phyloP scores from a whole-genome alignment of 2,113 vertebrate genomes.

The Otus sunia region DNA sequence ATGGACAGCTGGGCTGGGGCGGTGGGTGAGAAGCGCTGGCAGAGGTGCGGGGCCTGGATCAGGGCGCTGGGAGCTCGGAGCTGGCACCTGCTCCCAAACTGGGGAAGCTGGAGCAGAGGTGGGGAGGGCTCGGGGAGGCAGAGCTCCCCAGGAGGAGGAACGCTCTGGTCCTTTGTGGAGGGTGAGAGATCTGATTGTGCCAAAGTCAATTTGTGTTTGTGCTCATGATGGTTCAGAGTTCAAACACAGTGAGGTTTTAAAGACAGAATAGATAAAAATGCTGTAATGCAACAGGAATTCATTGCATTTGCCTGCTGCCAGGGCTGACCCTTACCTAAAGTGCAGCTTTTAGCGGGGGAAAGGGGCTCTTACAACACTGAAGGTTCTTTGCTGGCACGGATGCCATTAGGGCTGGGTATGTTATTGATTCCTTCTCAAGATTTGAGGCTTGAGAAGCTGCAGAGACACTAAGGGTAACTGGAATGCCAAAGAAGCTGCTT shows the following conservation, averaged over 20 bases:
- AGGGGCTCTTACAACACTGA: background rate
- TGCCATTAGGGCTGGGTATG: background rate
- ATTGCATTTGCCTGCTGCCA: background rate
- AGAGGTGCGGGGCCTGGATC: background rate
- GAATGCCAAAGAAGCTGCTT: background rate
- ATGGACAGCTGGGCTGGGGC: accelerated
- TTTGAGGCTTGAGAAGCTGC: background rate
- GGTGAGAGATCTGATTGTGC: background rate
- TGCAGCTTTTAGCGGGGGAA: background rate
- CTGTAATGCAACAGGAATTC: background rate
- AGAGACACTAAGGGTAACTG: background rate
- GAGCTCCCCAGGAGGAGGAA: background rate
- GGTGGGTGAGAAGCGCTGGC: background rate
- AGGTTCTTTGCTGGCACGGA: background rate
- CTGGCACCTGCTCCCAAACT: background rate
- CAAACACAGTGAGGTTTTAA: background rate
- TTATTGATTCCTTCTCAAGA: background rate
- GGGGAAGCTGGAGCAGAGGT: background rate
- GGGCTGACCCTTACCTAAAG: background rate
- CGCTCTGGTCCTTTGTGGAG: background rate
- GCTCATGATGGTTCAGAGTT: accelerated
- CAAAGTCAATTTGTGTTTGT: background rate
- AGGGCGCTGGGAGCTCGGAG: background rate
- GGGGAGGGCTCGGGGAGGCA: background rate
- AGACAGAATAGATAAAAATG: background rate